Base-by-base conservation (phyloP, 2,888 invertebrate species). In the Perdita meconis region DNA sequence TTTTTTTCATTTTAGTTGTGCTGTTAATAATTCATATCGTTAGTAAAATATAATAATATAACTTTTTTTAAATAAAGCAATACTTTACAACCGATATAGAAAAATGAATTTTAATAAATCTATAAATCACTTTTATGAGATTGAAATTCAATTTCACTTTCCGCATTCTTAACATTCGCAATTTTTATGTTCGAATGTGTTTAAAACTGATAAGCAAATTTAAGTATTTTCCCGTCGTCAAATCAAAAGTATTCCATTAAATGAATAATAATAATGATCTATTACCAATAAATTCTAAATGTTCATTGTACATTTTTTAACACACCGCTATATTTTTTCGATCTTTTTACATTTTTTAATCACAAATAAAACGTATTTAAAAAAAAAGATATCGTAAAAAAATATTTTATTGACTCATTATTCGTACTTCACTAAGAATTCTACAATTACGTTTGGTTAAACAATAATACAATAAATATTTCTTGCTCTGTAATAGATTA, bases 321-420 rank as follows among this genome's bases (percentile, higher is more conserved):
- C 19, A 44, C 10, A 6, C 44, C n/a, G 44, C n/a, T 16, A 44
- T 16, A n/a, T 19, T 16, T 2, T 16, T 16, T 42, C 16, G 16
- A 44, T 44, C 19, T 10, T 10, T 47, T 47, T 22, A 1, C 10
- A 12, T 47, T 10, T 1, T 0, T 8, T 42, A 16, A 2, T 22
- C 13, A 50, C 13, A 30, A 16, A 51, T 19, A 1, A 24, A 40
- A 40, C 2, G 26, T 26, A 10, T 30, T 30, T 30, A 55, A 40
- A 13, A 26, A 34, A 4, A 19, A 22, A 22, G 22, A n/a, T 16
- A 8, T 61, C 26, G 30, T 24, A 13, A 38, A 42, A 53, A 55
- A 24, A 24, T 36, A 55, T 44, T 63, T 47, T 42, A 51, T 53
- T 53, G 4, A 47, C 36, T 10, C 19, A 13, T n/a, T 63, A 44